Conservation (phyloP, 2,113 vertebrate genomes). For the Notarius lentiginosus region DNA sequence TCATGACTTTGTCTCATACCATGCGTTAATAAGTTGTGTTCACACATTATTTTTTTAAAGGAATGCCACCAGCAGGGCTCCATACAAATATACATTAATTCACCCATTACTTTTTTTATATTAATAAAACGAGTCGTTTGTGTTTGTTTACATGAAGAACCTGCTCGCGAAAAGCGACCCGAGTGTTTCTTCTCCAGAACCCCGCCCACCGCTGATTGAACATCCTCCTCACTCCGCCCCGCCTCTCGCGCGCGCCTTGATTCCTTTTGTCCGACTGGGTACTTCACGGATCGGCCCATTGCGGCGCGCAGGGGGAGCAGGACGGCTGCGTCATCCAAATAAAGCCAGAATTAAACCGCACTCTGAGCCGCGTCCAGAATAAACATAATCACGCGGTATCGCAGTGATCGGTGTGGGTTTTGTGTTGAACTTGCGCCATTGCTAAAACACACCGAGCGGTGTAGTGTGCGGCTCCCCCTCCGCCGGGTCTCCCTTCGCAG, state of each 20-base stretch:
- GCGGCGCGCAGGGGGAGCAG: background rate
- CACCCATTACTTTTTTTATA: background rate
- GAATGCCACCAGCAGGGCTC: background rate
- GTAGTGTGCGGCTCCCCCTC: background rate
- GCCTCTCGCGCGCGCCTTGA: conserved; percentile 34
- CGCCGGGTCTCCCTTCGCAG: background rate
- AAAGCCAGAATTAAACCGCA: background rate
- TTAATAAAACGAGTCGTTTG: background rate
- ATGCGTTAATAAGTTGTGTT: background rate
- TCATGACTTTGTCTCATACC: background rate
- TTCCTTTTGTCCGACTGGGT: conserved; percentile 54
- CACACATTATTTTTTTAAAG: background rate
- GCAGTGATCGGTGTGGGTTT: background rate
- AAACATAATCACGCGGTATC: fast-evolving
- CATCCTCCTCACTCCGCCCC: conserved; percentile 2
- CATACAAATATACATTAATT: background rate
- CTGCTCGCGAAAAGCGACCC: too few species aligned
- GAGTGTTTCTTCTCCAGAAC: background rate
- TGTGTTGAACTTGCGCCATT: background rate
- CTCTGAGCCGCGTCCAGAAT: background rate
- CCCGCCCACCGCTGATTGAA: background rate
- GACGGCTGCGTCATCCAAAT: background rate
- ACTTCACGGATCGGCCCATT: conserved; percentile 41
- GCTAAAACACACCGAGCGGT: too few species aligned
- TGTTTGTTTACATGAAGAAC: background rate